Conservation (phyloP, 2,797 vertebrate genomes). For the Craterocephalus amniculus region DNA sequence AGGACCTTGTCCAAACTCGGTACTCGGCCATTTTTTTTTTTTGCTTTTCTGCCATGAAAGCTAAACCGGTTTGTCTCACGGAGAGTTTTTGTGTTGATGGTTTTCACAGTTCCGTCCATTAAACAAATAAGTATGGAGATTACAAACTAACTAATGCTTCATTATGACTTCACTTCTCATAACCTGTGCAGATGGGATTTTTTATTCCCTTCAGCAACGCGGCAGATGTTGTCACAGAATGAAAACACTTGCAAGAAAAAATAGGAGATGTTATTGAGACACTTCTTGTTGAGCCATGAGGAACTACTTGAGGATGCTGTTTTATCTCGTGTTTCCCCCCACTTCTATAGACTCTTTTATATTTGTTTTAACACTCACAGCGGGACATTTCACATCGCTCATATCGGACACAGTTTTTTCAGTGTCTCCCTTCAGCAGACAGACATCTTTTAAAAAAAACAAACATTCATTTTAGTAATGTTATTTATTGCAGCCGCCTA, state of each 20-base stretch:
- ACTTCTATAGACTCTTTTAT: slow-evolving; percentile 8
- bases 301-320: slow-evolving; percentile 52
- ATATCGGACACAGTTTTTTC: slow-evolving; percentile 38
- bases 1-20: slow-evolving; percentile 51
- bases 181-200: slow-evolving; percentile 52
- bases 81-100: slow-evolving; percentile 47
- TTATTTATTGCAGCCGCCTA: slow-evolving; percentile 36
- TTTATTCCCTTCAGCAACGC: slow-evolving; percentile 39
- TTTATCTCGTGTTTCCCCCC: slow-evolving; percentile 41
- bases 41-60: slow-evolving; percentile 10
- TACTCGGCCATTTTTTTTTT: slow-evolving; percentile 12
- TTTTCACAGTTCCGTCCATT: slow-evolving; percentile 53
- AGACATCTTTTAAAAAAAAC: slow-evolving; percentile 8
- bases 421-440: slow-evolving; percentile 9
- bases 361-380: slow-evolving; percentile 20
- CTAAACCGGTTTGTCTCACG: slow-evolving; percentile 4
- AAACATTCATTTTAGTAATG: slow-evolving; percentile 30
- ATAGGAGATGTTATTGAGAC: slow-evolving; percentile 27
- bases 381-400: slow-evolving; percentile 33
- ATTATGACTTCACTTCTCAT: slow-evolving; percentile 58
- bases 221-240: slow-evolving; percentile 55
- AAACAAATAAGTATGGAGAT: slow-evolving; percentile 38
- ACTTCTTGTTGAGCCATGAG: slow-evolving; percentile 34
- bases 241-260: slow-evolving; percentile 41
- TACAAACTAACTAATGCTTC: slow-evolving; percentile 26